Conservation (phyloP, 2,888 invertebrate species). For the Pollenia amentaria region DNA sequence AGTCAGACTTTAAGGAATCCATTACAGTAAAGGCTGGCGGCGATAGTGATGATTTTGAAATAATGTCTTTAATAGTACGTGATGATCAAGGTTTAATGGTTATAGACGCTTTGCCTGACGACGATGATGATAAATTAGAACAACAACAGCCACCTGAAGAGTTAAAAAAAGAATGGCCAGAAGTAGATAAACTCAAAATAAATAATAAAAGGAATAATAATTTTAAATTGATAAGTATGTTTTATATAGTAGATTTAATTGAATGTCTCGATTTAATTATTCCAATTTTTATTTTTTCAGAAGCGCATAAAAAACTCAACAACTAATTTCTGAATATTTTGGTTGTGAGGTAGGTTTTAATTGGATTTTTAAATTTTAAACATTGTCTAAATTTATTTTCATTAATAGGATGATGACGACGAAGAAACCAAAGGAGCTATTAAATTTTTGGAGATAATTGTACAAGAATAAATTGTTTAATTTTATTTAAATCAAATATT, state of each 20-base stretch:
- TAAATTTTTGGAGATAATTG: slow-evolving; percentile 80
- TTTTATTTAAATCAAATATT: not conserved
- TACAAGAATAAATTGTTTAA: slow-evolving; percentile 74
- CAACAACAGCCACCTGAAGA: slow-evolving; percentile 70
- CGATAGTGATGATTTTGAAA: slow-evolving; percentile 83
- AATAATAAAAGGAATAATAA: slow-evolving; percentile 11
- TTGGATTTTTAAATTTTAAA: not conserved
- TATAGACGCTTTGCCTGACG: slow-evolving; percentile 94
- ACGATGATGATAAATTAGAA: slow-evolving; percentile 86
- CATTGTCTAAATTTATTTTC: not conserved
- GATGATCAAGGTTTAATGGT: slow-evolving; percentile 95
- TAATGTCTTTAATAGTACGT: slow-evolving; percentile 89
- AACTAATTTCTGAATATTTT: slow-evolving; percentile 79
- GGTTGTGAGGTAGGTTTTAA: slow-evolving; percentile 79
- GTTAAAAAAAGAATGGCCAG: too few species aligned
- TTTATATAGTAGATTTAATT: not conserved
- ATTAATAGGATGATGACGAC: slow-evolving; percentile 76
- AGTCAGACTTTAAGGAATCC: too few species aligned
- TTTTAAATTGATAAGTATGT: slow-evolving; percentile 6
- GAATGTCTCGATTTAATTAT: not conserved
- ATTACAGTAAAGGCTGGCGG: slow-evolving; percentile 83
- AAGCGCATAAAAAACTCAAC: slow-evolving; percentile 24
- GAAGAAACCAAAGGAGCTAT: slow-evolving; percentile 76
- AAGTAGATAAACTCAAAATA: not conserved
- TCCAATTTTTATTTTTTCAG: slow-evolving; percentile 46